phyloP scores from a whole-genome alignment of 2,888 invertebrate genomes.

The Neoaliturus tenellus region DNA sequence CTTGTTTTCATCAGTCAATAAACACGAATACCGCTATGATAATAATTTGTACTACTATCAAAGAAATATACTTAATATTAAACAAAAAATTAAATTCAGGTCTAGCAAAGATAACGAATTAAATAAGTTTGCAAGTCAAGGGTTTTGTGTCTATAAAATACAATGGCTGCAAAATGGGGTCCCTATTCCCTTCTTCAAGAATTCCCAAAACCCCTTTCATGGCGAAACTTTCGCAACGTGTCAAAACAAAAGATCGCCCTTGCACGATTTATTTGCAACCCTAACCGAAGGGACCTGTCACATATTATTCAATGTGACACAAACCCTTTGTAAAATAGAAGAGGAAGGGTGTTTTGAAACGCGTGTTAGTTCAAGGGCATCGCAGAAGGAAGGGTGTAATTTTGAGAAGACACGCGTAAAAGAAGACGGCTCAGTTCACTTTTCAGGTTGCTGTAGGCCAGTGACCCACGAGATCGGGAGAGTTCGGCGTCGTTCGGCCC shows the following conservation, averaged over 20 bases:
- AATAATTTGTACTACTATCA: too few species aligned
- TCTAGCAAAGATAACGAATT: too few species aligned
- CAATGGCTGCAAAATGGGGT: too few species aligned
- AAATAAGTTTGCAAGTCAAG: too few species aligned
- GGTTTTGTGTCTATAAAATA: too few species aligned
- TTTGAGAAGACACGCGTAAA: conserved; percentile 24
- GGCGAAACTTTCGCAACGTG: conserved; percentile 2
- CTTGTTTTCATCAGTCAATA: too few species aligned
- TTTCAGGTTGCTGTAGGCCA: conserved; percentile 55
- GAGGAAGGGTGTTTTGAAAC: background rate
- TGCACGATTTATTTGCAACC: background rate
- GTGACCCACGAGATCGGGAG: conserved; percentile 50
- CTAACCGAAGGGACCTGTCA: background rate
- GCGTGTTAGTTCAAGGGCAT: conserved; percentile 2
- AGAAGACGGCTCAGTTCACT: conserved; percentile 40
- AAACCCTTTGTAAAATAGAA: background rate
- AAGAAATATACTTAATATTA: too few species aligned
- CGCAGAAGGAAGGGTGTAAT: conserved; percentile 14
- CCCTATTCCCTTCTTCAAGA: background rate
- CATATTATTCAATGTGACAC: background rate
- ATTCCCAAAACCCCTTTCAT: background rate
- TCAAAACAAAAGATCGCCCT: background rate
- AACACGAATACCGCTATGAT: too few species aligned
- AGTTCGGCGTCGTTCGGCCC: background rate
- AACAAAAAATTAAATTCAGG: too few species aligned